Evolutionary conservation across 2,888 invertebrate genomes (phyloP).

Genomic region (Limnephilus marmoratus): DNA sequence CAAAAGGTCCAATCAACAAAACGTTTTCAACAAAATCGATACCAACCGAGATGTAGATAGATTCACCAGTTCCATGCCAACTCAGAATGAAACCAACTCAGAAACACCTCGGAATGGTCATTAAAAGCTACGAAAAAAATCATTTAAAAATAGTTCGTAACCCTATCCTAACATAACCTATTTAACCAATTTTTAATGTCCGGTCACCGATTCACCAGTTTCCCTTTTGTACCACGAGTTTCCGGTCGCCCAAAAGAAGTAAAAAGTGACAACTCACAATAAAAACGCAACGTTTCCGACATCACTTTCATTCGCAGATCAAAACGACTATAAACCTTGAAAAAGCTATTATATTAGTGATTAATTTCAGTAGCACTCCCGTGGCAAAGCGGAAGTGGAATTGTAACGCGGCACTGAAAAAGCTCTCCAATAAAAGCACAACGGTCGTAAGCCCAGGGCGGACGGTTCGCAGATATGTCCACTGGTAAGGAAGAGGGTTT

Average conservation of each 20-base stretch:
- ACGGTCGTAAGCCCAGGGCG: neutral
- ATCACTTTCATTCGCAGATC: neutral
- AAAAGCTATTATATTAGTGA: neutral
- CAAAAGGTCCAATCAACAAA: no score
- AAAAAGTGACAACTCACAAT: neutral
- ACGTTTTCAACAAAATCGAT: no score
- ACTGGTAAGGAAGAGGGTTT: neutral
- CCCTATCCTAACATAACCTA: no score
- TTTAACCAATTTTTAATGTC: no score
- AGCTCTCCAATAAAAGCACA: neutral
- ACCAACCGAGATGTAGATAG: no score
- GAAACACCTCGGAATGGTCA: no score
- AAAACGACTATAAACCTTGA: neutral
- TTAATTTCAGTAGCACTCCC: neutral
- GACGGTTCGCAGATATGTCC: neutral
- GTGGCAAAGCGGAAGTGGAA: neutral
- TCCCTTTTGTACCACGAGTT: no score
- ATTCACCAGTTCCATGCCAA: no score
- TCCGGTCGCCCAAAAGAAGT: neutral
- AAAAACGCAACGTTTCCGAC: neutral
- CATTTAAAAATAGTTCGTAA: no score
- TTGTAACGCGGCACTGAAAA: neutral
- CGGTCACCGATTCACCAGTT: no score
- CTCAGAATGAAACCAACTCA: no score
- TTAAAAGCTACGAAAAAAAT: no score